Conservation (phyloP, 2,797 vertebrate species). For the Hippopotamyrus pictus region DNA sequence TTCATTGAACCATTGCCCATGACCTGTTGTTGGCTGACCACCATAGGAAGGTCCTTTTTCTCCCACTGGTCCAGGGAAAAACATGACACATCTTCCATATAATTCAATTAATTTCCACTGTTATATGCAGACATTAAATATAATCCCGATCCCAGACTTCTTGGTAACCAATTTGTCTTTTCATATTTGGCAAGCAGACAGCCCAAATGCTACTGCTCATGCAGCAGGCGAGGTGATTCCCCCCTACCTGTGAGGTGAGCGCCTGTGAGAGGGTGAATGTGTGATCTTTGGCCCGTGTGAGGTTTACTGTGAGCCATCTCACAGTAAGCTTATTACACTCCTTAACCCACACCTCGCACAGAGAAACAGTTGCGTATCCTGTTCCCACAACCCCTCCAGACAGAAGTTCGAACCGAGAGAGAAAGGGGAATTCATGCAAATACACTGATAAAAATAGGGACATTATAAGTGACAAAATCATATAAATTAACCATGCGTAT, state of each 20-base stretch:
- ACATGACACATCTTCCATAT: neutral
- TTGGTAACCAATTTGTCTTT: neutral
- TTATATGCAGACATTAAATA: neutral
- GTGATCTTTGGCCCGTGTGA: neutral
- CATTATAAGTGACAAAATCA: neutral
- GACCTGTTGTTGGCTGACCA: conserved; percentile 50
- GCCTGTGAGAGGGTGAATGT: neutral
- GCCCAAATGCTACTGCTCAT: neutral
- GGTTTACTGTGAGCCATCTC: neutral
- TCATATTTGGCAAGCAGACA: neutral
- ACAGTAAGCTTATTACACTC: neutral
- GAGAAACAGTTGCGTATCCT: neutral
- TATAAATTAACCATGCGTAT: neutral
- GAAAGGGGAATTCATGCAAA: neutral
- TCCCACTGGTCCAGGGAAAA: neutral
- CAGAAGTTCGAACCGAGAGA: neutral
- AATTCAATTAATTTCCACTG: neutral
- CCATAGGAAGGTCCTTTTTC: conserved; percentile 51
- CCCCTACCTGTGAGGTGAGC: neutral
- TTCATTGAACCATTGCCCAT: conserved; percentile 75
- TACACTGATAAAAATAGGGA: neutral
- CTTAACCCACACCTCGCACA: neutral
- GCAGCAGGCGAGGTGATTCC: neutral
- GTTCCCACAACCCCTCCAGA: neutral
- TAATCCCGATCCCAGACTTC: neutral